Evolutionary conservation across 2,888 invertebrate species (phyloP), one percentile per base, ranked within the genome.

Genomic region (Hypolimnas misippus): DNA sequence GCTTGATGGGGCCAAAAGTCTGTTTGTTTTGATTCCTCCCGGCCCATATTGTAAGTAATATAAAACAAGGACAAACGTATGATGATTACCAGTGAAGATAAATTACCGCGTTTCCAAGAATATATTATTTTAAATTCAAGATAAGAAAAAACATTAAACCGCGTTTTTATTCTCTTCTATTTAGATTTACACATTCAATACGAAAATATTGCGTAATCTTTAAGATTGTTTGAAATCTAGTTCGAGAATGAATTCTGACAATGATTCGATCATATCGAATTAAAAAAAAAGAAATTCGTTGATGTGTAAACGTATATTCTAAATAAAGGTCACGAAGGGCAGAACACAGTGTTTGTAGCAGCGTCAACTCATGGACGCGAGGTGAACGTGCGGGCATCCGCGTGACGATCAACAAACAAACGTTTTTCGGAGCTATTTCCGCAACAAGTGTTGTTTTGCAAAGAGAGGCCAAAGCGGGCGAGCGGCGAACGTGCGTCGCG

Each of bases 401-500:
- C 61, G 66, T 66, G 69, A 70, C 66, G 67, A 58, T 56, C 66
- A 63, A 72, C 79, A 77, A 81, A 78, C 82, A 81, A 81, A 79
- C 82, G 79, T 77, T 84, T 84, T 85, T 85, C 84, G 81, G 80
- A 84, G 86, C 89, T 90, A 89, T 90, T 89, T 89, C 89, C 86
- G 89, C 90, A 86, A 86, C 89, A 86, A 91, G 87, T 89, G 89
- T 88, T 90, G 88, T 89, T 89, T 88, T 85, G 87, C 83, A 81
- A 82, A 82, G 81, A 84, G 88, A 84, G 89, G 89, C 88, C 79
- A 88, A 64, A 65, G 68, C 83, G 79, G 79, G 83, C 82, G 86
- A 72, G 67, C 73, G 82, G 74, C 49, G 46, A 21, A 10, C 21
- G 49, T 25, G 58, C 57, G 66, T 61, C 66, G 57, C 66, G 44